These are phyloP conservation scores for Spisula solida DNA, from an alignment of 2,888 invertebrate genomes.

Conservation along the genomic window DNA sequence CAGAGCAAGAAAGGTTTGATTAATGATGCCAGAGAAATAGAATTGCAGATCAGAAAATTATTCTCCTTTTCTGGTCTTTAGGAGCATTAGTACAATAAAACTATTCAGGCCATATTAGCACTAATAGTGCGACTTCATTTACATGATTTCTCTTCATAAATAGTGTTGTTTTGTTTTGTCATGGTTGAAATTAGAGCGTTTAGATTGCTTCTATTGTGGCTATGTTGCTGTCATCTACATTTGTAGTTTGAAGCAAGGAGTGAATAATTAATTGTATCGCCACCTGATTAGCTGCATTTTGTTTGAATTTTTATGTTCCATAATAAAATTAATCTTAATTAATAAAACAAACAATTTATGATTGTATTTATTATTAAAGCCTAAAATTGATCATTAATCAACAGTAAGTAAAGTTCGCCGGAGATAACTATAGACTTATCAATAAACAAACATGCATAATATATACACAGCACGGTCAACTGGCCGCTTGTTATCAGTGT, in stretches of 20 bases:
- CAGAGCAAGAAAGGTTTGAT: conserved; percentile 41
- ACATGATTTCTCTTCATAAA: conserved; percentile 3
- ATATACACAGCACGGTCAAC: too few relatives aligned
- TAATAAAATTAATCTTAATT: too few relatives aligned
- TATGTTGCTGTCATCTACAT: neutral
- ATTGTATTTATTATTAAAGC: too few relatives aligned
- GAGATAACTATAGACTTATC: too few relatives aligned
- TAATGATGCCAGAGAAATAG: conserved; percentile 36
- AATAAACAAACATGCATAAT: too few relatives aligned
- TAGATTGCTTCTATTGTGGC: neutral
- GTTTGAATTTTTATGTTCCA: too few relatives aligned
- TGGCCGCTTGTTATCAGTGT: too few relatives aligned
- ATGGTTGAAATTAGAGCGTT: neutral
- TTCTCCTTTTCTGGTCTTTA: conserved; percentile 21
- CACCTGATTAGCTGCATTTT: too few relatives aligned
- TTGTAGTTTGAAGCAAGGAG: neutral
- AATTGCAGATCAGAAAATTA: conserved; percentile 38
- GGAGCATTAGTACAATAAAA: conserved; percentile 6
- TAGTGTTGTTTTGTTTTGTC: conserved; percentile 4
- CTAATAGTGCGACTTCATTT: conserved; percentile 40
- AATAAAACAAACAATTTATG: too few relatives aligned
- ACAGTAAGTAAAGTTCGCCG: too few relatives aligned
- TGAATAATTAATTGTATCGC: too few relatives aligned
- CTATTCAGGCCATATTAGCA: conserved; percentile 30
- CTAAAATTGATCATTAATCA: too few relatives aligned